A percentile compares a stretch with the other conserved stretches of the same genome.
Conservation (phyloP, 2,113 vertebrate species). For the Myotis davidii region DNA sequence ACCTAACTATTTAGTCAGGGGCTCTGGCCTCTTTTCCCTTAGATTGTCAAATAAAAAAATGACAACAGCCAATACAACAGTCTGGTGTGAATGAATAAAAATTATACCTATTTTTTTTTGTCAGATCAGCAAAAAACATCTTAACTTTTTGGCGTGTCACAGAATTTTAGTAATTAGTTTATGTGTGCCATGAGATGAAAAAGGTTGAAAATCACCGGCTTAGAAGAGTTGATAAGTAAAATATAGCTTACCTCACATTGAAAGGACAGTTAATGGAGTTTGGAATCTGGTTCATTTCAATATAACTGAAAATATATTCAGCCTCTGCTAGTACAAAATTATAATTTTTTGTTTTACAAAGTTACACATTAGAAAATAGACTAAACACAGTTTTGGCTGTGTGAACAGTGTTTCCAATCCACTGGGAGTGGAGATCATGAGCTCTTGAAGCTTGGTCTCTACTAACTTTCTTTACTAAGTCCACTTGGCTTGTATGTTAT, state of each 20-base stretch:
- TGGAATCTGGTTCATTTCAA: constrained; percentile 26
- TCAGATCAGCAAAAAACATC: background rate
- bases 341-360: constrained; percentile 15
- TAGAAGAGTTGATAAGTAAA: constrained; percentile 7
- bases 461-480: background rate
- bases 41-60: background rate
- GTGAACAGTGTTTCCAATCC: constrained; percentile 8
- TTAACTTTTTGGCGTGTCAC: background rate
- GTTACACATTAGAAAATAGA: constrained; percentile 7
- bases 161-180: background rate
- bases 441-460: background rate
- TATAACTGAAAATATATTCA: constrained; percentile 3
- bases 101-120: background rate
- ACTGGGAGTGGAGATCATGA: background rate
- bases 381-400: background rate
- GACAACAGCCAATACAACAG: background rate
- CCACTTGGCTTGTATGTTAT: background rate
- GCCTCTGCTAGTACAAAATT: background rate
- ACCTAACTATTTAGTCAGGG: background rate
- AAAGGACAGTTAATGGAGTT: background rate
- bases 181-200: background rate
- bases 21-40: background rate
- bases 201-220: background rate
- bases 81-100: background rate
- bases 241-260: background rate